phyloP scores from a whole-genome alignment of 2,797 vertebrate species.

The Acanthurus leucopareius region DNA sequence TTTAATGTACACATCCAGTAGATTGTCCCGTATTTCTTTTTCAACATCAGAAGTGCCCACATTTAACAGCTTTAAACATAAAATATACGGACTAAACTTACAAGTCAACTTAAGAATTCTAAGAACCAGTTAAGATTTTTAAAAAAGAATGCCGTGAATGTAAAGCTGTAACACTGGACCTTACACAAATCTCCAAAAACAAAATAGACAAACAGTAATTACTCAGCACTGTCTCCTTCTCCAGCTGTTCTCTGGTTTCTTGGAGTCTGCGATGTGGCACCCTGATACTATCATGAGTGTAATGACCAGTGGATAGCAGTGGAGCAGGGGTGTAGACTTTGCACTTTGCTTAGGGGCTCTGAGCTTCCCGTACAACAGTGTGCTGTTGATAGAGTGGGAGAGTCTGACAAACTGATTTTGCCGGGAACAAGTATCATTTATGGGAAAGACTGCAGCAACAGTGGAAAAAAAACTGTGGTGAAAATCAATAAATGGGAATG shows the following conservation, averaged over 20 bases:
- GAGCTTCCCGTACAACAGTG: conserved; percentile 31
- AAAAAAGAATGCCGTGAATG: neutral
- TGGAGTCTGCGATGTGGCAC: conserved; percentile 1
- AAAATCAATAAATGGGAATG: too few relatives aligned
- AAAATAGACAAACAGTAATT: conserved; percentile 16
- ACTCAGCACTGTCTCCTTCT: conserved; percentile 36
- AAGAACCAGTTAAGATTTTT: neutral
- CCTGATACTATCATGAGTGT: conserved; percentile 15
- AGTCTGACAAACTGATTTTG: conserved; percentile 36
- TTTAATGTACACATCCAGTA: neutral
- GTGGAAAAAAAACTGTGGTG: neutral
- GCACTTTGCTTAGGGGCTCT: conserved; percentile 69
- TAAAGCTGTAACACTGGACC: neutral
- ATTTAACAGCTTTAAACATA: neutral
- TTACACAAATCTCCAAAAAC: conserved; percentile 10
- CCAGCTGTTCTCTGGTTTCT: conserved; percentile 12
- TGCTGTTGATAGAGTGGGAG: conserved; percentile 44
- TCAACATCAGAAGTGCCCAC: neutral
- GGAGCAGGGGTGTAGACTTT: conserved; percentile 51
- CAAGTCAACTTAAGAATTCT: neutral
- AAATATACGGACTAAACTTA: neutral
- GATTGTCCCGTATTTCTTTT: neutral
- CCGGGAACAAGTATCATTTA: conserved; percentile 13
- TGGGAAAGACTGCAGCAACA: neutral
- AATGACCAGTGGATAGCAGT: conserved; percentile 17